phyloP scores from a whole-genome alignment of 1,140 invertebrate genomes.

The Teleogryllus occipitalis region DNA sequence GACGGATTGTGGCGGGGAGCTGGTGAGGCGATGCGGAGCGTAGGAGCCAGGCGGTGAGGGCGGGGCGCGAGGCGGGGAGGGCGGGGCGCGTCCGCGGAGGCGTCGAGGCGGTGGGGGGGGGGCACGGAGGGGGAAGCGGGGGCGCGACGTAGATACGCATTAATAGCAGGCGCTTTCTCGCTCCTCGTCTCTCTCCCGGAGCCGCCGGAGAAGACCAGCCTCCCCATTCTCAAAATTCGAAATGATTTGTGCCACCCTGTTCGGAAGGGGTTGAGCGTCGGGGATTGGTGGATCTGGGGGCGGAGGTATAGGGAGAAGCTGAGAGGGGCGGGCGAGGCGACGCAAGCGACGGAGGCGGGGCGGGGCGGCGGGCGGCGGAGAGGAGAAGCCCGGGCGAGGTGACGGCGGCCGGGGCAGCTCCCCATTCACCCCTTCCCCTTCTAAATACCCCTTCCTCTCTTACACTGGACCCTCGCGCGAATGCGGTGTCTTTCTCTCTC shows the following conservation, averaged over 20 bases:
- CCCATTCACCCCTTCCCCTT: conserved; percentile 11
- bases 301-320: conserved; percentile 3
- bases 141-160: conserved; percentile 16
- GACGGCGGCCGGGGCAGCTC: conserved; percentile 7
- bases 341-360: not conserved
- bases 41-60: no score
- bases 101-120: not conserved
- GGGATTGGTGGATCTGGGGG: not conserved
- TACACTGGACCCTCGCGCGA: not conserved
- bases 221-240: conserved; percentile 25
- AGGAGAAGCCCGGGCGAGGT: not conserved
- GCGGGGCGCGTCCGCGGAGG: no score
- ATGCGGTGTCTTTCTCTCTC: not conserved
- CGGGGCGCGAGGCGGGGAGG: no score
- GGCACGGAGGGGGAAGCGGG: not conserved
- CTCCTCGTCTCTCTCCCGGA: conserved; percentile 9
- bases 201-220: conserved; percentile 3
- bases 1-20: no score
- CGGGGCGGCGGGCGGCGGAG: not conserved
- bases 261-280: not conserved
- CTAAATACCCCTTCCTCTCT: not conserved
- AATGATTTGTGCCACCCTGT: conserved; percentile 25
- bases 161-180: conserved; percentile 18
- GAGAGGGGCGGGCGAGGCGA: not conserved
- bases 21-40: no score